Percentiles rank a stretch among this genome's conserved stretches.
Conservation (phyloP, 2,113 vertebrate species). For the Tragelaphus scriptus region DNA sequence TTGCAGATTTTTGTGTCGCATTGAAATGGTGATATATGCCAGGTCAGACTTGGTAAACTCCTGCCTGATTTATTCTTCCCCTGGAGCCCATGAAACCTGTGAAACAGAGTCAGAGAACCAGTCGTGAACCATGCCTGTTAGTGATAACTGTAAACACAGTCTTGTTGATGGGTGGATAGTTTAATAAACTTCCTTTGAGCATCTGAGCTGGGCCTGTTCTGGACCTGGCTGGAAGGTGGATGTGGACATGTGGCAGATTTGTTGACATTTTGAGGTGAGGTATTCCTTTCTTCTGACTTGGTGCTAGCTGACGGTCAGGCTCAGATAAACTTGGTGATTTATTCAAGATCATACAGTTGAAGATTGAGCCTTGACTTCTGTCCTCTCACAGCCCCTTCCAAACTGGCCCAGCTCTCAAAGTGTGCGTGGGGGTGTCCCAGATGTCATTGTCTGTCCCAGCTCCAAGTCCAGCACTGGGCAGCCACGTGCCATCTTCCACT, state of each 20-base stretch:
- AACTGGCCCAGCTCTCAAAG: not conserved
- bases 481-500: not conserved
- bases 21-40: not conserved
- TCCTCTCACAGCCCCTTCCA: not conserved
- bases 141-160: conserved; percentile 23
- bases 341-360: not conserved
- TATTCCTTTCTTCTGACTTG: not conserved
- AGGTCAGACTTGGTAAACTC: not conserved
- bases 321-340: not conserved
- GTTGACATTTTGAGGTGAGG: not conserved
- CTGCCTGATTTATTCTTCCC: conserved; percentile 25
- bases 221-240: not conserved
- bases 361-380: not conserved
- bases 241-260: not conserved
- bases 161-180: not conserved
- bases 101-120: conserved; percentile 36
- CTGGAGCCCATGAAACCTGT: conserved; percentile 3
- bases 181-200: not conserved
- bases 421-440: not conserved
- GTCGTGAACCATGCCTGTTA: not conserved
- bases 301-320: not conserved
- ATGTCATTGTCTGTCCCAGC: not conserved
- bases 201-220: not conserved
- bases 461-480: not conserved
- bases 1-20: not conserved